Percentiles rank a stretch among this genome's conserved stretches.
These are phyloP conservation scores for Nasonia giraulti DNA, from an alignment of 1,140 invertebrate species.

Conservation along the genomic window DNA sequence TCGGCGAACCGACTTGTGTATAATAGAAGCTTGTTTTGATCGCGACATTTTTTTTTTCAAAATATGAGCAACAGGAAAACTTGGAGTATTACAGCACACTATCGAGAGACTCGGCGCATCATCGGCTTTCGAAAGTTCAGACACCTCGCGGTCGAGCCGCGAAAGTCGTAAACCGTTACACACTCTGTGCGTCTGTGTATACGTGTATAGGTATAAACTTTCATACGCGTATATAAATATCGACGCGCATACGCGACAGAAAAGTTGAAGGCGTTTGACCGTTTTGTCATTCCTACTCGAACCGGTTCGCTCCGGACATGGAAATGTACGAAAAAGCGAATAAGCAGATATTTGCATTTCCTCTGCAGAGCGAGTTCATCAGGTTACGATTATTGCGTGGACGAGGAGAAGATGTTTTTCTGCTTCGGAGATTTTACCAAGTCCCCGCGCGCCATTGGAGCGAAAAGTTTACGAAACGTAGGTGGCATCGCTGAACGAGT, in stretches of 20 bases:
- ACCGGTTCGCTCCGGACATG: constrained; percentile 20
- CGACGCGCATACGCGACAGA: background rate
- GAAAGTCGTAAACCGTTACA: background rate
- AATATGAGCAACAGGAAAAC: background rate
- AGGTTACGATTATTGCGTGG: background rate
- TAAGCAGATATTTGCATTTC: background rate
- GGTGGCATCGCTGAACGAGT: background rate
- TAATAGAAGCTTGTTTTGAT: no score
- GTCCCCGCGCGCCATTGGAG: background rate
- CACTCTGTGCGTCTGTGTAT: background rate
- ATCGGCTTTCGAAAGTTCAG: background rate
- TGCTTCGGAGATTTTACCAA: no score
- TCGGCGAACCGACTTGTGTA: no score
- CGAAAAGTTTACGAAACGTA: background rate
- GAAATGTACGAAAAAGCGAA: background rate
- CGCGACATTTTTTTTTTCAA: no score
- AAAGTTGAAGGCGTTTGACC: background rate
- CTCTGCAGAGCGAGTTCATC: background rate
- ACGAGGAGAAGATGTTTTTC: background rate
- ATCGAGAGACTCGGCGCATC: background rate
- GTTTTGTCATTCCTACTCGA: background rate
- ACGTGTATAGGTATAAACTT: background rate
- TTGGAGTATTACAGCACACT: background rate
- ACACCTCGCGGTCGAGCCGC: background rate
- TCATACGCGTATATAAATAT: background rate